A percentile compares a stretch with the other conserved stretches of the same genome.
These are phyloP conservation scores for Copidosoma floridanum DNA, from an alignment of 1,140 invertebrate genomes.

Conservation along the genomic window DNA sequence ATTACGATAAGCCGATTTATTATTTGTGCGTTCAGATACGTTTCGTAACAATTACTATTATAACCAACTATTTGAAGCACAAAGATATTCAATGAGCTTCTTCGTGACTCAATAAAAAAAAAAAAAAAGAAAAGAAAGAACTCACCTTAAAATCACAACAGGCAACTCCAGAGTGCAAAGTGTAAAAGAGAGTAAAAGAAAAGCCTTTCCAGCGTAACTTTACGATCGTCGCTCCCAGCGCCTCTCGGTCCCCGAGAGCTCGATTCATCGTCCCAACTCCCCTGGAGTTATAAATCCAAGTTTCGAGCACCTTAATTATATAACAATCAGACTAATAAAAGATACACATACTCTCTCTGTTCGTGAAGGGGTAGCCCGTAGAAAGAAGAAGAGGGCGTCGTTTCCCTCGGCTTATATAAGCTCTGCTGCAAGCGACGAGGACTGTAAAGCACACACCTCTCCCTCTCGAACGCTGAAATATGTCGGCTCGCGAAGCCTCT, in stretches of 20 bases:
- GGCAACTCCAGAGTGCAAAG: too few relatives aligned
- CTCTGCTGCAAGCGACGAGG: neutral
- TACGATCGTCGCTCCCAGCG: neutral
- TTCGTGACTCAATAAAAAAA: too few relatives aligned
- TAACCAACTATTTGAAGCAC: too few relatives aligned
- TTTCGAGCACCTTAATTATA: constrained; percentile 14
- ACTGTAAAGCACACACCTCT: constrained; percentile 14
- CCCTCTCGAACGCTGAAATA: constrained; percentile 19
- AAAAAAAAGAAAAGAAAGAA: too few relatives aligned
- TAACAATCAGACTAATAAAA: constrained; percentile 23
- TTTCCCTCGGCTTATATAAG: neutral
- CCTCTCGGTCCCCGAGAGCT: neutral
- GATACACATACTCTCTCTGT: neutral
- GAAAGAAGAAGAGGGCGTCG: constrained; percentile 9
- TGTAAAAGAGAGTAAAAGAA: too few relatives aligned
- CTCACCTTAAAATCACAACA: too few relatives aligned
- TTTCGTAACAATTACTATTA: too few relatives aligned
- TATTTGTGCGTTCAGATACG: too few relatives aligned
- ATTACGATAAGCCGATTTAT: too few relatives aligned
- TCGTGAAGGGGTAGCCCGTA: neutral
- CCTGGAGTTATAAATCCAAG: constrained; percentile 7
- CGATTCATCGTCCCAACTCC: neutral
- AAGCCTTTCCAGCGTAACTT: constrained; percentile 2
- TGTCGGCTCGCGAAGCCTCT: constrained; percentile 30
- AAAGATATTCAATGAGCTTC: too few relatives aligned